phyloP scores from a whole-genome alignment of 2,113 vertebrate species.

The Phalacrocorax brasilianus region DNA sequence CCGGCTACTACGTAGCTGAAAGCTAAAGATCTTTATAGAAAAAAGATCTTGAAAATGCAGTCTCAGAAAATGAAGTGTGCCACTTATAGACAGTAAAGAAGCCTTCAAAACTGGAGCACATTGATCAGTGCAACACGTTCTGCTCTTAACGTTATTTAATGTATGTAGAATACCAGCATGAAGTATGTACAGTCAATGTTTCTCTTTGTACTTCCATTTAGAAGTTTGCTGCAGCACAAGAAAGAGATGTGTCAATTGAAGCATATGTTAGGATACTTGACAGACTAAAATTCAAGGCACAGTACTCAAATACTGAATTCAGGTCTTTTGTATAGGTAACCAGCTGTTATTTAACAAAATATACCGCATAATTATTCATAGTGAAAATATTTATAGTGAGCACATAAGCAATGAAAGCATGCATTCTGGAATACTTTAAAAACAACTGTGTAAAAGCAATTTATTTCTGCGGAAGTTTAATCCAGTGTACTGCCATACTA shows the following conservation, averaged over 20 bases:
- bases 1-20: background rate
- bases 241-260: background rate
- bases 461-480: background rate
- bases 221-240: background rate
- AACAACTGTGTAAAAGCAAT: background rate
- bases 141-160: background rate
- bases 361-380: background rate
- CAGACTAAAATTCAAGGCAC: background rate
- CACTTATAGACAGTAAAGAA: background rate
- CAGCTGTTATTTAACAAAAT: conserved; percentile 27
- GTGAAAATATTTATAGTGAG: conserved; percentile 43
- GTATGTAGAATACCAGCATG: background rate
- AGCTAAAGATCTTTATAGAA: background rate
- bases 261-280: background rate
- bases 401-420: background rate
- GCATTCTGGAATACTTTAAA: background rate
- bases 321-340: conserved; percentile 7
- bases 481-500: background rate
- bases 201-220: background rate
- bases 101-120: background rate
- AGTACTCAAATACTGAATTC: background rate
- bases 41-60: background rate
- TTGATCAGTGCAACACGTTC: background rate
- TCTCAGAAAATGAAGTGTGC: background rate
- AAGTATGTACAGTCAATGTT: background rate